These are phyloP conservation scores for Heliocidaris erythrogramma DNA, from an alignment of 35 echinoderm and acorn worm species.

Conservation along the genomic window DNA sequence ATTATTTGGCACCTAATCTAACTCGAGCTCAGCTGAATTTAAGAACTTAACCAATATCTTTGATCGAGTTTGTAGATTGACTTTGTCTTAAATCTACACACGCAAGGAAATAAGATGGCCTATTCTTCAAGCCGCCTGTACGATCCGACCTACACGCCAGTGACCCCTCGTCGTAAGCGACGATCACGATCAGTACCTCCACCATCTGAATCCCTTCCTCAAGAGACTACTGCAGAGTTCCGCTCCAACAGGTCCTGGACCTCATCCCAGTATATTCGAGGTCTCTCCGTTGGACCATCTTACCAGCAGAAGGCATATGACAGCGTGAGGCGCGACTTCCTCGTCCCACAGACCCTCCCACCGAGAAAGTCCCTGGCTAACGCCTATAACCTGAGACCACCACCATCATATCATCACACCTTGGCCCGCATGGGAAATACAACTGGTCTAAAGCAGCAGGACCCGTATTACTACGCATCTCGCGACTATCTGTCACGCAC, in stretches of 20 bases:
- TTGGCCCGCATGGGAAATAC: background rate
- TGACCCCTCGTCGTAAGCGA: constrained; percentile 7
- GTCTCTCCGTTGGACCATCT: background rate
- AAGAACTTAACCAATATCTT: background rate
- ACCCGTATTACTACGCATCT: constrained; percentile 26
- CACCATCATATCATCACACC: background rate
- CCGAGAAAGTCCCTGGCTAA: constrained; percentile 12
- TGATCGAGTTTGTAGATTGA: constrained; percentile 19
- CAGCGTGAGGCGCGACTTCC: background rate
- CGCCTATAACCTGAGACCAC: constrained; percentile 9
- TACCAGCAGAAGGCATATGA: constrained; percentile 21
- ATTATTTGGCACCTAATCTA: background rate
- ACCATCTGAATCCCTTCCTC: background rate
- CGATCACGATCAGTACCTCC: background rate
- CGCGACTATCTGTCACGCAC: constrained; percentile 26
- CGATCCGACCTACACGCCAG: background rate
- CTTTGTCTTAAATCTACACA: constrained; percentile 26
- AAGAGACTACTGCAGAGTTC: background rate
- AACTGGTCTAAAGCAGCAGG: background rate
- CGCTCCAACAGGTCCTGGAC: background rate
- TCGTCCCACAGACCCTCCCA: background rate
- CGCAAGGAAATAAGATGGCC: background rate
- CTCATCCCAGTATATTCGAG: constrained; percentile 6
- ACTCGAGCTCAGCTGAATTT: too few relatives aligned
- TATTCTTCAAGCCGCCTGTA: background rate